A percentile compares a stretch with the other conserved stretches of the same genome.
phyloP scores from a whole-genome alignment of 2,113 vertebrate species.

The Psilopogon haemacephalus region DNA sequence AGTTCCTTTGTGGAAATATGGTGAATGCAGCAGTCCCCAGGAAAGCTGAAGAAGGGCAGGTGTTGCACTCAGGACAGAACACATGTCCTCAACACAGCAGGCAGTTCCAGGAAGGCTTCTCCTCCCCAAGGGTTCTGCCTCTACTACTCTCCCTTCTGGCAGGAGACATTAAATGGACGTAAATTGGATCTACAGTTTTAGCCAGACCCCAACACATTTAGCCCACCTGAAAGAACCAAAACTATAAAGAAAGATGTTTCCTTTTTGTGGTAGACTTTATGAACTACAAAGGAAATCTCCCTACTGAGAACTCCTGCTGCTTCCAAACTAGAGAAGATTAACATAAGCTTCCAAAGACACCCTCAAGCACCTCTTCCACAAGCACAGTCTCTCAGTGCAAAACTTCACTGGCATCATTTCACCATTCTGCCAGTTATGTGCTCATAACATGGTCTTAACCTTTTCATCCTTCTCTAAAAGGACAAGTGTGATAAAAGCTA shows the following conservation, averaged over 20 bases:
- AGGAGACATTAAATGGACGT: not conserved
- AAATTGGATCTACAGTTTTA: not conserved
- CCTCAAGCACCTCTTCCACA: not conserved
- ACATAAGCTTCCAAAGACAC: not conserved
- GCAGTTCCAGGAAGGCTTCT: not conserved
- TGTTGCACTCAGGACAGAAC: not conserved
- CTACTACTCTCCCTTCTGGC: not conserved
- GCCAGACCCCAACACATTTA: not conserved
- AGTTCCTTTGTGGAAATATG: not conserved
- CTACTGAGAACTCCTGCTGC: not conserved
- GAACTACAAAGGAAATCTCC: not conserved
- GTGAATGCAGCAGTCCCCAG: rapidly evolving
- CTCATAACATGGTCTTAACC: not conserved
- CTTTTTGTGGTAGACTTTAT: not conserved
- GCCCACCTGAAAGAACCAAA: not conserved
- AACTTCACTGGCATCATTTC: not conserved
- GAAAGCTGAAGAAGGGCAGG: not conserved
- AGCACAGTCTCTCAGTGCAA: not conserved
- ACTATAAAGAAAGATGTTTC: not conserved
- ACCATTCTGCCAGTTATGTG: not conserved
- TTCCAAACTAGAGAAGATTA: not conserved
- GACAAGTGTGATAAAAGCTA: not conserved
- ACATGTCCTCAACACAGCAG: rapidly evolving
- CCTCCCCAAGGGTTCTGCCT: not conserved
- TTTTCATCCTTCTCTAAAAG: not conserved